Conservation (phyloP, 64 coral and sea anemone species). For the Stichodactyla mertensii region DNA sequence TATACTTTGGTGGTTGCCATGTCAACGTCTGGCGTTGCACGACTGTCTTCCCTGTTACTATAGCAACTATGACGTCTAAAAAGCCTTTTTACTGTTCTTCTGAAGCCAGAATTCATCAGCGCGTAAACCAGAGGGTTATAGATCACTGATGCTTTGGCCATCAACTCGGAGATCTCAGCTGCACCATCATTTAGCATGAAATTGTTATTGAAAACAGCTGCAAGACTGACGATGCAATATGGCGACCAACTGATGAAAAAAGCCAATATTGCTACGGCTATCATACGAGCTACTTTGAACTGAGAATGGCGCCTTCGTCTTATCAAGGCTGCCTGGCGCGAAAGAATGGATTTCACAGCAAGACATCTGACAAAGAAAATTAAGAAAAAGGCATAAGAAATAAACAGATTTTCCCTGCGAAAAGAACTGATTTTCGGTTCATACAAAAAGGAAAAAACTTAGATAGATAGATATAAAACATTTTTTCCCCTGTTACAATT, state of each 20-base stretch:
- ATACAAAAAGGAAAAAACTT: too few relatives aligned
- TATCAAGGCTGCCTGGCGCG: neutral
- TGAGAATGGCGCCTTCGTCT: neutral
- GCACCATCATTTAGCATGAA: neutral
- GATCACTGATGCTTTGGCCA: slow-evolving; percentile 44
- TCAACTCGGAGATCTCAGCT: slow-evolving; percentile 23
- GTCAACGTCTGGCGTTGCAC: too few relatives aligned
- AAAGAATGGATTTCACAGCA: neutral
- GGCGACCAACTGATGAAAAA: slow-evolving; percentile 22
- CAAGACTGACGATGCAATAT: slow-evolving; percentile 11
- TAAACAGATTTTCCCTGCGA: too few relatives aligned
- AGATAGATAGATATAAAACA: too few relatives aligned
- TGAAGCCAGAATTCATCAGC: slow-evolving; percentile 17
- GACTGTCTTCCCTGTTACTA: too few relatives aligned
- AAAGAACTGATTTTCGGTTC: too few relatives aligned
- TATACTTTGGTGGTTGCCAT: too few relatives aligned
- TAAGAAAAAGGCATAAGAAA: too few relatives aligned
- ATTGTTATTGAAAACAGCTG: neutral
- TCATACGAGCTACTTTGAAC: slow-evolving; percentile 15
- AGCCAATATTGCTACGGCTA: neutral
- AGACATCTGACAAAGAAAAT: neutral
- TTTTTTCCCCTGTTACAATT: too few relatives aligned
- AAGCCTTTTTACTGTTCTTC: neutral
- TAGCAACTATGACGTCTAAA: too few relatives aligned
- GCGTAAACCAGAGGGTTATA: slow-evolving; percentile 44